A percentile compares a stretch with the other conserved stretches of the same genome.
Conservation (phyloP, 1,140 invertebrate genomes). For the Drosophila hydei region DNA sequence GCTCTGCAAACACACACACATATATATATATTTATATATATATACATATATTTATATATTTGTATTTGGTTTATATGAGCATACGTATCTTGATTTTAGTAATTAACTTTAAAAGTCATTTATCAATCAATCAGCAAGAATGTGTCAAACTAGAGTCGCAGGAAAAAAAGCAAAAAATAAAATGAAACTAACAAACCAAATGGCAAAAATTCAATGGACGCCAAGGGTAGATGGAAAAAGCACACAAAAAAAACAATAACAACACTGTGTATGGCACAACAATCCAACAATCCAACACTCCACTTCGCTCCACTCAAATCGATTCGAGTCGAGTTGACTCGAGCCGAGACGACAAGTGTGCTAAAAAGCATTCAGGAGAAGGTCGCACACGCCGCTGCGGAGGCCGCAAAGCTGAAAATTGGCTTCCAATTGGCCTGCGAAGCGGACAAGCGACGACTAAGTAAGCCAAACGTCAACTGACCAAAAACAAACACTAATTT, state of each 20-base stretch:
- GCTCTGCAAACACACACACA: neutral
- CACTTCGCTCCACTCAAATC: slow-evolving; percentile 16
- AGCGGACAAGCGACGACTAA: slow-evolving; percentile 62
- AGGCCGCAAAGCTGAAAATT: slow-evolving; percentile 62
- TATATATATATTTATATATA: neutral
- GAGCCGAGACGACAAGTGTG: slow-evolving; percentile 57
- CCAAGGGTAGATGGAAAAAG: slow-evolving; percentile 14
- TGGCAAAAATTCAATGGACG: slow-evolving; percentile 39
- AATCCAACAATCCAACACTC: neutral
- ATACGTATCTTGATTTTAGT: slow-evolving; percentile 51
- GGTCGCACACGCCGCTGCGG: slow-evolving; percentile 44
- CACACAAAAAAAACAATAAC: slow-evolving; percentile 16
- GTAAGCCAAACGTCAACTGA: slow-evolving; percentile 61
- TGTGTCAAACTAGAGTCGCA: slow-evolving; percentile 56
- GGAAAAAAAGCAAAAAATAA: neutral
- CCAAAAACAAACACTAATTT: slow-evolving; percentile 19
- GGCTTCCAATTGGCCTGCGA: slow-evolving; percentile 79
- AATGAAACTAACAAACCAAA: slow-evolving; percentile 31
- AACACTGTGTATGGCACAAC: slow-evolving; percentile 10
- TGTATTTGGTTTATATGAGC: neutral
- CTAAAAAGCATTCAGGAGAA: slow-evolving; percentile 66
- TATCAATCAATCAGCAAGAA: slow-evolving; percentile 75
- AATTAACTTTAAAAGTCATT: slow-evolving; percentile 76
- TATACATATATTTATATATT: neutral
- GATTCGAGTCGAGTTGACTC: slow-evolving; percentile 5